Percentiles rank a stretch among this genome's conserved stretches.
phyloP scores from a whole-genome alignment of 2,113 vertebrate species.

The Hepsetus odoe region DNA sequence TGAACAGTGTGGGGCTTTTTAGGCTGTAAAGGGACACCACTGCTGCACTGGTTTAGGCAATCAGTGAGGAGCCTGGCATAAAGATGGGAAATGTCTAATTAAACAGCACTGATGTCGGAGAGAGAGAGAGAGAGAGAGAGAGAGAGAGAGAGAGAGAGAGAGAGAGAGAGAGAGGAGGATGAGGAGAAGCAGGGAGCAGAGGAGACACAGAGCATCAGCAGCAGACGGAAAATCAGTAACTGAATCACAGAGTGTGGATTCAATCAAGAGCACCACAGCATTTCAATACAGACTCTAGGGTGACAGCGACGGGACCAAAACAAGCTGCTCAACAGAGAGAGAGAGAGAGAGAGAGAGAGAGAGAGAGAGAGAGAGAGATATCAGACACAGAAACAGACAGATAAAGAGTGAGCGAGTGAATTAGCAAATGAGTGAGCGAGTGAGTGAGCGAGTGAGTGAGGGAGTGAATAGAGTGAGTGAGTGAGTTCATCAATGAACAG shows the following conservation, averaged over 20 bases:
- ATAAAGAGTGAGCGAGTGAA: neutral
- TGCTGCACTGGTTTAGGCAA: slow-evolving; percentile 31
- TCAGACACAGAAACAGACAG: too few species aligned
- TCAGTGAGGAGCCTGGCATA: neutral
- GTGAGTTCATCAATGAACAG: neutral
- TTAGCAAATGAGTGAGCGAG: neutral
- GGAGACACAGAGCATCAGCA: slow-evolving; percentile 34
- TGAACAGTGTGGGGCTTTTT: slow-evolving; percentile 10
- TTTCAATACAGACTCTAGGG: slow-evolving; percentile 46
- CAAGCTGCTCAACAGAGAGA: slow-evolving; percentile 20
- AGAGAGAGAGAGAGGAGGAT: slow-evolving; percentile 31
- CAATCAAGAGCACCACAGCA: slow-evolving; percentile 46
- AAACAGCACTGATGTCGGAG: slow-evolving; percentile 37
- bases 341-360: neutral
- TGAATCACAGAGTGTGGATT: slow-evolving; percentile 53
- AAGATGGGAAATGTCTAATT: slow-evolving; percentile 44
- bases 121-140: slow-evolving; percentile 16
- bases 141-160: slow-evolving; percentile 39
- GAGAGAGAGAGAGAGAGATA: neutral
- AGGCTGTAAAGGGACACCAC: slow-evolving; percentile 9
- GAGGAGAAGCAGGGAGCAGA: slow-evolving; percentile 19
- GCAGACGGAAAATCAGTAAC: slow-evolving; percentile 49
- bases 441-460: neutral
- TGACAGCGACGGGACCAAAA: neutral
- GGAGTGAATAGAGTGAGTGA: neutral